Base-by-base conservation (phyloP, 2,113 vertebrate genomes). In the Desmodus rotundus region DNA sequence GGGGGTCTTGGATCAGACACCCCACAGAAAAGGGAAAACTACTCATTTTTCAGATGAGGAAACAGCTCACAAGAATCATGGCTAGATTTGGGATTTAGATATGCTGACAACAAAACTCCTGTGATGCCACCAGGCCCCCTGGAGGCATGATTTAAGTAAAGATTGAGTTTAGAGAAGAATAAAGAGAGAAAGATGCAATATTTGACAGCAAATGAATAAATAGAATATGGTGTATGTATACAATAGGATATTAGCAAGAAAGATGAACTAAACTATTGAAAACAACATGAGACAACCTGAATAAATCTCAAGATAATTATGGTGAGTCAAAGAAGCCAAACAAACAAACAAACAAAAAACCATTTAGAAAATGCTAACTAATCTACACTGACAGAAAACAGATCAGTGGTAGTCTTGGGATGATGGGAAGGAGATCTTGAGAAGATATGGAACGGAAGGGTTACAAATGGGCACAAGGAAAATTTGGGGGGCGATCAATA, bases 21-120 rank as follows among this genome's bases (percentile, higher is more conserved):
- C n/a, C 9, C 56, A 43, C 38, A 63, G 26, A 45, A 13, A 63
- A 45, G 38, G 38, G 38, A 6, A 63, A 58, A 45, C 26, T 43
- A 63, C 52, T 94, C 67, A 63, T 31, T 87, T 89, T 92, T 84
- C 31, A 95, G 74, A 87, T 65, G 47, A 92, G 77, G 80, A 89
- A 72, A 86, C 3, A 83, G 17, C 43, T 93, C 43, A 50, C 33
- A 45, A 86, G 50, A 95, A 58, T 92, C 47, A 56, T 16, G 73
- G 80, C 56, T 87, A 52, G 52, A 52, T 93, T 73, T 73, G 87
- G 68, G 76, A 84, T 73, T 33, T 45, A 61, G 14, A 67, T 8
- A 52, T 45, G 45, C 45, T 90, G 45, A 87, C 26, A n/a, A 56
- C 14, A 67, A 47, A 81, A 70, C 7, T 91, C 68, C 74, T 36